phyloP scores from a whole-genome alignment of 2,888 invertebrate genomes.

The Ischnura elegans region DNA sequence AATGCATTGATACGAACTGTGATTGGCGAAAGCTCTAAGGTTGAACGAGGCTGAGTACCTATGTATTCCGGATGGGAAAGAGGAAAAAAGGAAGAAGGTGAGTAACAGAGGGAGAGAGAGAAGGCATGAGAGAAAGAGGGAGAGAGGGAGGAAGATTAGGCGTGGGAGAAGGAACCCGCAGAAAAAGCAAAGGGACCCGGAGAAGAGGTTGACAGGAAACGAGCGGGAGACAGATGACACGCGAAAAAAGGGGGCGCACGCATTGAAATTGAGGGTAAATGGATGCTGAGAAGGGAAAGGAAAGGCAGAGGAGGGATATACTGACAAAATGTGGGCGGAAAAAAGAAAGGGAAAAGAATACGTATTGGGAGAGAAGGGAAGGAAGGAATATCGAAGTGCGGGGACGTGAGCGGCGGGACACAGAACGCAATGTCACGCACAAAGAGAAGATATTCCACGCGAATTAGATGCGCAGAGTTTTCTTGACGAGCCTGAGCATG shows the following conservation, averaged over 20 bases:
- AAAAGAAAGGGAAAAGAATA: background rate
- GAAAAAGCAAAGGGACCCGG: background rate
- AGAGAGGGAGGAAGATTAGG: background rate
- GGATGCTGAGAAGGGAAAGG: background rate
- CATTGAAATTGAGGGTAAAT: background rate
- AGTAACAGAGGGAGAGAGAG: no score
- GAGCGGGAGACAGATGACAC: constrained; percentile 4
- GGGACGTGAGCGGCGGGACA: background rate
- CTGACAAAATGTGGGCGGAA: background rate
- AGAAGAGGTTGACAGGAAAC: background rate
- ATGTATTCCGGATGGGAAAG: background rate
- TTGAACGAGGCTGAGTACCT: background rate
- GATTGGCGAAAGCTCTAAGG: no score
- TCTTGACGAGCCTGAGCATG: no score
- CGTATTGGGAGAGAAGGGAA: background rate
- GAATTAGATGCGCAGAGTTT: no score
- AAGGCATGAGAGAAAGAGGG: background rate
- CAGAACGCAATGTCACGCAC: background rate
- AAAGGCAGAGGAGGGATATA: background rate
- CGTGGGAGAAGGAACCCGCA: background rate
- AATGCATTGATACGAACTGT: no score
- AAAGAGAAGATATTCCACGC: no score
- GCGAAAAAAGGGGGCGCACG: background rate
- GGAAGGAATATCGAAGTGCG: background rate
- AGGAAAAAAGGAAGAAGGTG: background rate